These are phyloP conservation scores for Epinephelus moara DNA, from an alignment of 2,113 vertebrate genomes.

Conservation along the genomic window DNA sequence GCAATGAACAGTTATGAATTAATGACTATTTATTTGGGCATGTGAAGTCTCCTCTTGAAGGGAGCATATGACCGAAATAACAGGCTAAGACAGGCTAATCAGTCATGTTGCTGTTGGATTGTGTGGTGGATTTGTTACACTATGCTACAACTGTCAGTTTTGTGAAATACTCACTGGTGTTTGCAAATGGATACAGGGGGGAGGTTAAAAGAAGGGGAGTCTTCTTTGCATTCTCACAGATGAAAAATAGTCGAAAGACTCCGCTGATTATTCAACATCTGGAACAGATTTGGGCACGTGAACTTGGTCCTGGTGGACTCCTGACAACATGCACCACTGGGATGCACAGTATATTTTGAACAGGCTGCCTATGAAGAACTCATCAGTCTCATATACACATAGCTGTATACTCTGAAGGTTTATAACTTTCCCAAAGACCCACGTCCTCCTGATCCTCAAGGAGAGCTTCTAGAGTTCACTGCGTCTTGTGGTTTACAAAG, in stretches of 20 bases:
- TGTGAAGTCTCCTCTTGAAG: slow-evolving; percentile 18
- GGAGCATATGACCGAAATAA: slow-evolving; percentile 29
- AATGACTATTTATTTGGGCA: slow-evolving; percentile 44
- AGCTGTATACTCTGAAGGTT: slow-evolving; percentile 36
- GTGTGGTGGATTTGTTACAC: slow-evolving; percentile 31
- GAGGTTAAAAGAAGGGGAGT: background rate
- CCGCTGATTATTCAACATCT: slow-evolving; percentile 81
- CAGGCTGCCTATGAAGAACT: slow-evolving; percentile 40
- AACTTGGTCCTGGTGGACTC: slow-evolving; percentile 68
- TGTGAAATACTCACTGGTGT: slow-evolving; percentile 41
- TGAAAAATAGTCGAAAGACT: slow-evolving; percentile 66
- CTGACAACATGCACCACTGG: slow-evolving; percentile 57
- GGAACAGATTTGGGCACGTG: slow-evolving; percentile 75
- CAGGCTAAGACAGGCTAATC: slow-evolving; percentile 23
- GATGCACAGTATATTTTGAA: slow-evolving; percentile 58
- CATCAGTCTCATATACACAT: slow-evolving; percentile 39
- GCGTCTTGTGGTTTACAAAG: slow-evolving; percentile 26
- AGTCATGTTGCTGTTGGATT: slow-evolving; percentile 36
- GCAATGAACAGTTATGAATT: slow-evolving; percentile 22
- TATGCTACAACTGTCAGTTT: slow-evolving; percentile 41
- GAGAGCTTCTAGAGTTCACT: background rate
- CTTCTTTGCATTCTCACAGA: slow-evolving; percentile 54
- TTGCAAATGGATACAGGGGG: slow-evolving; percentile 14
- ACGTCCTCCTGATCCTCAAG: slow-evolving; percentile 3
- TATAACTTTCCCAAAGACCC: slow-evolving; percentile 35